Evolutionary conservation across 2,888 invertebrate species (phyloP).

Genomic region (Trachelus stipa): DNA sequence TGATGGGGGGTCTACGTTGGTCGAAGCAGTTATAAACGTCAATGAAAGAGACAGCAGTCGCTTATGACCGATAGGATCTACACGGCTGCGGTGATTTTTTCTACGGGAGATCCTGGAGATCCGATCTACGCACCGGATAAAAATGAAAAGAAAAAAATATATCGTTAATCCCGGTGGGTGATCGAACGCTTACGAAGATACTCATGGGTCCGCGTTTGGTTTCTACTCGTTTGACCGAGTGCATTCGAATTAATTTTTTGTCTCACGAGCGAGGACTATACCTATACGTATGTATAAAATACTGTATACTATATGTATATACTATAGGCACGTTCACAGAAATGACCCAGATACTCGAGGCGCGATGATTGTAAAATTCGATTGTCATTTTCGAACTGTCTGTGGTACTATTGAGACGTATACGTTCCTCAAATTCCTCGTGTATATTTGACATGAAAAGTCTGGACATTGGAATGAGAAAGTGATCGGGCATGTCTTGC

Average conservation of each 20-base stretch:
- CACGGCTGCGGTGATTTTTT: not conserved
- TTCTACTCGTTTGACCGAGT: not conserved
- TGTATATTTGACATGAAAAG: constrained; percentile 1
- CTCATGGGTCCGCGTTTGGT: not conserved
- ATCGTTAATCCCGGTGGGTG: not conserved
- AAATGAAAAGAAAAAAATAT: not conserved
- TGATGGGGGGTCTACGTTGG: not conserved
- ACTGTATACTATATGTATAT: not conserved
- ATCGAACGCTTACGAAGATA: not conserved
- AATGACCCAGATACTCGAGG: not conserved
- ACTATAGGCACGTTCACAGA: not conserved
- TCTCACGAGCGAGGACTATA: not conserved
- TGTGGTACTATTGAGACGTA: not conserved
- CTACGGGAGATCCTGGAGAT: constrained; percentile 1
- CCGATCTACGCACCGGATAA: not conserved
- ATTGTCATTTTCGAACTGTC: constrained; percentile 8
- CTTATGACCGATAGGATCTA: constrained; percentile 28
- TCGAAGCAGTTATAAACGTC: constrained; percentile 14
- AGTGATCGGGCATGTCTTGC: constrained; percentile 50
- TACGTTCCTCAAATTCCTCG: constrained; percentile 3
- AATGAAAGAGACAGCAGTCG: constrained; percentile 19
- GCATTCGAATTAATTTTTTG: not conserved
- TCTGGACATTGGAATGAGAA: constrained; percentile 4
- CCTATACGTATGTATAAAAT: not conserved
- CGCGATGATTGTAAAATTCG: not conserved